Evolutionary conservation across 2,113 vertebrate genomes (phyloP).

Genomic region (Gallinago jamesoni): DNA sequence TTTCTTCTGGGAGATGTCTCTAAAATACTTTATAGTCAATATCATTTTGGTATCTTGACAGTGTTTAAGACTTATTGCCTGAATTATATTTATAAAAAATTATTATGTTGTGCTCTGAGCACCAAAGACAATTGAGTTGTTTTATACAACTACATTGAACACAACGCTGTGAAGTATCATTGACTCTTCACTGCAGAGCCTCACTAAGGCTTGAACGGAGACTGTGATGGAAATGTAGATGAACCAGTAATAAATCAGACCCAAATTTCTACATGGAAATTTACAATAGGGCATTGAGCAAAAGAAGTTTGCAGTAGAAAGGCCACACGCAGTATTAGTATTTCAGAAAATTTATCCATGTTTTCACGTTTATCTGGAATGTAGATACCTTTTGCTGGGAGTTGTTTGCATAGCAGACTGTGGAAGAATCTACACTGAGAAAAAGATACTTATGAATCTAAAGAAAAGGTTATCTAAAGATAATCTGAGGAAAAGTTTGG

Average conservation of each 20-base stretch:
- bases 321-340: not conserved
- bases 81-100: not conserved
- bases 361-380: not conserved
- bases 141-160: not conserved
- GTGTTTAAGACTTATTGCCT: not conserved
- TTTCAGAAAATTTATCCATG: not conserved
- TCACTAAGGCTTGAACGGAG: not conserved
- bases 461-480: not conserved
- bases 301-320: not conserved
- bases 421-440: not conserved
- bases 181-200: not conserved
- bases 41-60: not conserved
- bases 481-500: not conserved
- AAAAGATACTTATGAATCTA: not conserved
- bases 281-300: not conserved
- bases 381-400: not conserved
- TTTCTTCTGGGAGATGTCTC: not conserved
- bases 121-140: not conserved
- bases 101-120: not conserved
- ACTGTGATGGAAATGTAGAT: not conserved
- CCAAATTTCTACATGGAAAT: not conserved
- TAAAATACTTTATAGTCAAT: not conserved
- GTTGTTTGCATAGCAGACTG: not conserved
- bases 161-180: not conserved
- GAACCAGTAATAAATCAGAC: not conserved